Percentiles rank a stretch among this genome's conserved stretches.
Evolutionary conservation across 2,113 vertebrate genomes (phyloP).

Genomic region (Astur gentilis): DNA sequence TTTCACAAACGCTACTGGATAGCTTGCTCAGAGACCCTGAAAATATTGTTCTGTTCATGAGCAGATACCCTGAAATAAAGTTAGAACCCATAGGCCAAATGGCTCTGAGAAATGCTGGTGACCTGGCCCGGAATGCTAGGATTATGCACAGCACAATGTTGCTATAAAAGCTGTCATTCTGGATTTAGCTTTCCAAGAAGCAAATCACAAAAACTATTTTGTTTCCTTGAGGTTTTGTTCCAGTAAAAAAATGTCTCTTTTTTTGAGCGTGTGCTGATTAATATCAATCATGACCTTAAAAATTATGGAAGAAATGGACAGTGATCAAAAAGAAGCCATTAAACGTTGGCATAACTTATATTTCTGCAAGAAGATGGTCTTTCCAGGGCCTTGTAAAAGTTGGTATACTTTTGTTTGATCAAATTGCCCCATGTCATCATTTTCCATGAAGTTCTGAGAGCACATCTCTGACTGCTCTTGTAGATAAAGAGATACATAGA

Average conservation of each 20-base stretch:
- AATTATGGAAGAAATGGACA: background rate
- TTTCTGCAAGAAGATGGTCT: background rate
- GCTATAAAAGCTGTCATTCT: background rate
- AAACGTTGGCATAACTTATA: background rate
- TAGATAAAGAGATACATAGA: background rate
- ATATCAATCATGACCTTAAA: background rate
- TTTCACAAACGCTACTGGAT: background rate
- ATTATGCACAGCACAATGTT: background rate
- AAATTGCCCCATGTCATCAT: background rate
- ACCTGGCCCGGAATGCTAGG: background rate
- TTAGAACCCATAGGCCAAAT: background rate
- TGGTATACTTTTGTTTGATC: background rate
- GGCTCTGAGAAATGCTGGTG: background rate
- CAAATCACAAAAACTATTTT: background rate
- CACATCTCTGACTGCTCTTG: background rate
- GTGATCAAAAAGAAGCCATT: background rate
- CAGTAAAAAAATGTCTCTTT: background rate
- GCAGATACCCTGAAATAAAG: background rate
- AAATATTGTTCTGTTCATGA: background rate
- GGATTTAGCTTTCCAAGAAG: background rate
- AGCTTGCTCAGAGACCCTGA: background rate
- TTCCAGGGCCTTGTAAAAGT: background rate
- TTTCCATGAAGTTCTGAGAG: background rate
- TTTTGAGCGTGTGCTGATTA: background rate
- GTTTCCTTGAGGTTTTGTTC: background rate